phyloP scores from a whole-genome alignment of 2,113 vertebrate genomes.

The Neolamprologus caudopunctatus region DNA sequence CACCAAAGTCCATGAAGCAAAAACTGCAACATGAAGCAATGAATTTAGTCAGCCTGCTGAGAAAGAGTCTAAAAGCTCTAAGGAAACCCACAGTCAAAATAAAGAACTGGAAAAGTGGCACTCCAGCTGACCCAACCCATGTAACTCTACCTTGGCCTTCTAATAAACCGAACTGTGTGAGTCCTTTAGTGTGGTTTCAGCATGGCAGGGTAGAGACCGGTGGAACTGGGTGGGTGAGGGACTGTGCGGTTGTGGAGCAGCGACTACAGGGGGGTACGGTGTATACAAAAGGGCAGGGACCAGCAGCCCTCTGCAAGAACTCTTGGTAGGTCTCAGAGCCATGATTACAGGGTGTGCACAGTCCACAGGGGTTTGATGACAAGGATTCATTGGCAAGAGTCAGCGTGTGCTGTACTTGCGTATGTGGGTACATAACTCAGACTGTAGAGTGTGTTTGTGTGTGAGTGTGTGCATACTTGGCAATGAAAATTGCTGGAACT shows the following conservation, averaged over 20 bases:
- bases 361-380: slow-evolving; percentile 30
- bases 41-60: neutral
- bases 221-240: neutral
- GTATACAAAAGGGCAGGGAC: neutral
- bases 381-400: neutral
- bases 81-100: neutral
- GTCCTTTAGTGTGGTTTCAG: slow-evolving; percentile 34
- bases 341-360: slow-evolving; percentile 50
- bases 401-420: neutral
- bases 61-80: neutral
- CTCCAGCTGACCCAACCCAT: neutral
- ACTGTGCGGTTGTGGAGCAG: neutral
- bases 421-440: neutral
- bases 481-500: slow-evolving; percentile 18
- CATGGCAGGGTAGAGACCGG: neutral
- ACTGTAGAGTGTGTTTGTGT: slow-evolving; percentile 28
- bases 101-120: neutral
- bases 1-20: neutral
- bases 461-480: neutral
- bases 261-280: neutral
- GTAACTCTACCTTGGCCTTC: neutral
- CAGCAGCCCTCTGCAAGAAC: slow-evolving; percentile 19
- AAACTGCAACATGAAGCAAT: neutral
- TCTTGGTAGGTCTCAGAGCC: slow-evolving; percentile 16
- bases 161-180: neutral